These are phyloP conservation scores for Ips nitidus DNA, from an alignment of 1,140 invertebrate genomes.

Conservation along the genomic window DNA sequence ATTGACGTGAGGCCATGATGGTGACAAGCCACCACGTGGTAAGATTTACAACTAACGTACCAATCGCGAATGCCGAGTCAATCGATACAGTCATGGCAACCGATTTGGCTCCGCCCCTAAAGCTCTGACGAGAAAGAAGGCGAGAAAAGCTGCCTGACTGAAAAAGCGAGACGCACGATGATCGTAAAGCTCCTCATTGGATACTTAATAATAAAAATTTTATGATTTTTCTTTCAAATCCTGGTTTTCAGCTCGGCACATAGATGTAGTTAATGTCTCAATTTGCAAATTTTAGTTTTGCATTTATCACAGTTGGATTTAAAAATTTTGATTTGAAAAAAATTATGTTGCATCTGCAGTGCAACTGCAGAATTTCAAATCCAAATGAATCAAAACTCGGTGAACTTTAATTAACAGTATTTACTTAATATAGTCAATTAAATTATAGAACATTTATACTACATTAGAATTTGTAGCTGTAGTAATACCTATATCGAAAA, in stretches of 20 bases:
- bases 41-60: slow-evolving; percentile 35
- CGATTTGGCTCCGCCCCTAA: slow-evolving; percentile 38
- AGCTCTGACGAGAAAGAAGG: slow-evolving; percentile 8
- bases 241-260: slow-evolving; percentile 49
- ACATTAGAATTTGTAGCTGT: too few relatives aligned
- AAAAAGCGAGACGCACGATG: slow-evolving; percentile 37
- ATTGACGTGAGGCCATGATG: slow-evolving; percentile 47
- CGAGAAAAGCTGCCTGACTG: slow-evolving; percentile 5
- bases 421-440: too few relatives aligned
- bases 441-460: too few relatives aligned
- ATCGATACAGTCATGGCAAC: slow-evolving; percentile 53
- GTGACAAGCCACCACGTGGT: slow-evolving; percentile 45
- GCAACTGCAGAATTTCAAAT: too few relatives aligned
- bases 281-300: slow-evolving; percentile 32
- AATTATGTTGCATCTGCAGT: too few relatives aligned
- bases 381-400: too few relatives aligned
- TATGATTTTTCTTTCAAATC: slow-evolving; percentile 50
- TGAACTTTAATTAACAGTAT: too few relatives aligned
- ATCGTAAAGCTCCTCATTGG: slow-evolving; percentile 51
- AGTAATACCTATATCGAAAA: too few relatives aligned
- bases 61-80: slow-evolving; percentile 38
- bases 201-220: slow-evolving; percentile 53
- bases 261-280: slow-evolving; percentile 52
- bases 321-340: background rate
- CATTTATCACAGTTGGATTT: too few relatives aligned